Evolutionary conservation across 2,797 vertebrate genomes (phyloP).

Genomic region (Sebastes flavidus): DNA sequence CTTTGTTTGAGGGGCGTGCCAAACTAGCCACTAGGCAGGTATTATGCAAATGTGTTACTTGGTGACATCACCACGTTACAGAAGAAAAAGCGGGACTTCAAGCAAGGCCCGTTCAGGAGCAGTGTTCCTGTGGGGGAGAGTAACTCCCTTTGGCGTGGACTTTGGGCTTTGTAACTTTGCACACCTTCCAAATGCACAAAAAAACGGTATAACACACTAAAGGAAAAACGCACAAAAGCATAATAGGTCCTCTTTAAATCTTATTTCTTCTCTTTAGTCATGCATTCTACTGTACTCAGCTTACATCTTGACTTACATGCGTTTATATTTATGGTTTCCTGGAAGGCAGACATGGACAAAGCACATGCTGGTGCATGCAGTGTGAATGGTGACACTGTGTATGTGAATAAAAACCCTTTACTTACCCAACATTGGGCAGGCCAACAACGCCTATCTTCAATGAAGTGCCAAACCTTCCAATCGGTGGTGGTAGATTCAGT

Average conservation of each 20-base stretch:
- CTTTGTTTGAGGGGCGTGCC: too few relatives aligned
- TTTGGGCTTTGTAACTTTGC: too few relatives aligned
- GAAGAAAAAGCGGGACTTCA: too few relatives aligned
- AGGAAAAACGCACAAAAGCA: too few relatives aligned
- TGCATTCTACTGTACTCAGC: background rate
- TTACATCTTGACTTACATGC: background rate
- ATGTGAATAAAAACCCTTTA: conserved; percentile 44
- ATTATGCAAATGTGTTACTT: too few relatives aligned
- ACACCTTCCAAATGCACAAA: too few relatives aligned
- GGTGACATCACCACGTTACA: too few relatives aligned
- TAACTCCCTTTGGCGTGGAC: too few relatives aligned
- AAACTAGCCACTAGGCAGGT: too few relatives aligned
- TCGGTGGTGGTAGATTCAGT: conserved; percentile 89
- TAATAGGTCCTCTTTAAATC: background rate
- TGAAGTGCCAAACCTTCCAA: conserved; percentile 96
- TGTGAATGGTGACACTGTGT: background rate
- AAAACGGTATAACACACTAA: too few relatives aligned
- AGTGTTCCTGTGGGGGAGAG: too few relatives aligned
- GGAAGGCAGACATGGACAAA: background rate
- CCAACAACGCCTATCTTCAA: conserved; percentile 97
- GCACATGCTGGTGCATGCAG: conserved; percentile 31
- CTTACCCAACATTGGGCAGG: conserved; percentile 97
- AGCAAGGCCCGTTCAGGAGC: too few relatives aligned
- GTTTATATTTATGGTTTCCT: conserved; percentile 10
- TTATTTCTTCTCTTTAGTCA: background rate